phyloP scores from a whole-genome alignment of 2,797 vertebrate genomes.

The Falco cherrug region DNA sequence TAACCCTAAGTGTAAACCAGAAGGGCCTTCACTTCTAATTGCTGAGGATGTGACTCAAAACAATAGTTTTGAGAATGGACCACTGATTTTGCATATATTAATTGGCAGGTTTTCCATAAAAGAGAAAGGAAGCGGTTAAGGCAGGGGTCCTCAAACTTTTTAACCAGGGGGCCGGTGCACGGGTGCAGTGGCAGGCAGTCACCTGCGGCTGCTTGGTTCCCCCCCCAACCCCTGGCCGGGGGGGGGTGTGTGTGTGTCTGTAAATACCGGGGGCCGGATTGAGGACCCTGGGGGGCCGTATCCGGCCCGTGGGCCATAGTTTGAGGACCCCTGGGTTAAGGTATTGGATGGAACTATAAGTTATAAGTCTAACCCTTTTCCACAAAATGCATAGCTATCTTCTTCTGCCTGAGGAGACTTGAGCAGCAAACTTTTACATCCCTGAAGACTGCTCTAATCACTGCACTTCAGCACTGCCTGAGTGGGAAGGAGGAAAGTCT shows the following conservation, averaged over 20 bases:
- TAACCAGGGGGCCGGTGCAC: too few relatives aligned
- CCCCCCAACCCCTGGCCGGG: too few relatives aligned
- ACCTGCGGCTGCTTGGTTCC: too few relatives aligned
- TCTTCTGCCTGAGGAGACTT: not conserved
- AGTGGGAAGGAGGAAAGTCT: not conserved
- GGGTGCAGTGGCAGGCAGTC: too few relatives aligned
- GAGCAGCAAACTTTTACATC: not conserved
- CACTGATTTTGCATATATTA: accelerated
- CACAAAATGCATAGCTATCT: not conserved
- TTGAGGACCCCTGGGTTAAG: not conserved
- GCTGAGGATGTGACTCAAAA: not conserved
- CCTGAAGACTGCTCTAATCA: not conserved
- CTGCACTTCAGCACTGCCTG: not conserved
- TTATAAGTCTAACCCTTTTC: not conserved
- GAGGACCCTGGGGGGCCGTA: too few relatives aligned
- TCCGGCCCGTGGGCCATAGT: too few relatives aligned
- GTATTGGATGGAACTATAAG: not conserved
- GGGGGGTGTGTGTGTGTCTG: too few relatives aligned
- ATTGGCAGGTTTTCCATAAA: not conserved
- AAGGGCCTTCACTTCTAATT: not conserved
- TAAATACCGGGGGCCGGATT: too few relatives aligned
- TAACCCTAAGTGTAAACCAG: not conserved
- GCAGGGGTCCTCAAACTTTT: too few relatives aligned
- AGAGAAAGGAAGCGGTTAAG: not conserved
- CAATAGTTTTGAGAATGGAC: not conserved